These are phyloP conservation scores for Laterallus jamaicensis DNA, from an alignment of 2,113 vertebrate genomes.

Conservation along the genomic window DNA sequence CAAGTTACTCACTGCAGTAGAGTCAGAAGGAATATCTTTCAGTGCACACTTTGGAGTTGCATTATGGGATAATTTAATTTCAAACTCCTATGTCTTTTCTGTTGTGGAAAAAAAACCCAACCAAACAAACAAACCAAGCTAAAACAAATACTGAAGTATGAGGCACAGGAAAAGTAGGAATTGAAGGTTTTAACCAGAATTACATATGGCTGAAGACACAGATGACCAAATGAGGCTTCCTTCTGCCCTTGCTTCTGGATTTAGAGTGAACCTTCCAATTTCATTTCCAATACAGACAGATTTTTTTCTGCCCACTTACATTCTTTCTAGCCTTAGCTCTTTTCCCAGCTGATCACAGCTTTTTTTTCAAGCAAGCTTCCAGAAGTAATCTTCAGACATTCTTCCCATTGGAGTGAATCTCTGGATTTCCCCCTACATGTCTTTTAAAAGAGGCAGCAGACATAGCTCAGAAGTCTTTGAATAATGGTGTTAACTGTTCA, in stretches of 20 bases:
- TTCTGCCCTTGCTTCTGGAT: not conserved
- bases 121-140: no score
- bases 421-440: not conserved
- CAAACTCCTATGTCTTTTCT: not conserved
- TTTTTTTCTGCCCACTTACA: not conserved
- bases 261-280: not conserved
- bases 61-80: conserved; percentile 5
- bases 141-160: not conserved
- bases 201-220: not conserved
- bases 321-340: not conserved
- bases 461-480: not conserved
- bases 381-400: not conserved
- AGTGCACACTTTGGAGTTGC: not conserved
- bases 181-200: not conserved
- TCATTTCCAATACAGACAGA: not conserved
- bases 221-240: not conserved
- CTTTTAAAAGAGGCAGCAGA: not conserved
- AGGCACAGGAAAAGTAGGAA: not conserved
- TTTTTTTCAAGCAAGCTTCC: not conserved
- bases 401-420: not conserved
- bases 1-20: not conserved
- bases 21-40: conserved; percentile 22
- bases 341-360: not conserved
- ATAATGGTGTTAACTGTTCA: not conserved
- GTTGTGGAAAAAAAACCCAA: not conserved